These are phyloP conservation scores for Stenichneumon culpator DNA, from an alignment of 2,888 invertebrate species.

Conservation along the genomic window DNA sequence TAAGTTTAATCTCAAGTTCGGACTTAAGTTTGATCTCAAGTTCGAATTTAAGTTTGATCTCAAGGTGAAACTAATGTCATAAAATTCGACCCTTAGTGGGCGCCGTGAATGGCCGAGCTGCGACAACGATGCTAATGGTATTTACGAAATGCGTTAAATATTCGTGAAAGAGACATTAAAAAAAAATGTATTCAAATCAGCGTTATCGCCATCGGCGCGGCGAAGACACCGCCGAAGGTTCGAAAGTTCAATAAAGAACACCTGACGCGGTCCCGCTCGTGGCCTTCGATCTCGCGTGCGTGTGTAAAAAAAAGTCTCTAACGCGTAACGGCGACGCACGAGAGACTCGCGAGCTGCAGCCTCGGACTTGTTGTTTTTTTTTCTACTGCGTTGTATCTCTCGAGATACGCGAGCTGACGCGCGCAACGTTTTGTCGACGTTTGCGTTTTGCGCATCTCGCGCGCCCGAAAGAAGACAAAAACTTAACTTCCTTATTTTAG, in stretches of 20 bases:
- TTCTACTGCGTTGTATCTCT: not conserved
- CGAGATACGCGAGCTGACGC: not conserved
- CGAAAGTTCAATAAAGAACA: not conserved
- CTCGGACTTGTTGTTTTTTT: not conserved
- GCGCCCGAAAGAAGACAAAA: not conserved
- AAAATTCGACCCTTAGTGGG: too few relatives aligned
- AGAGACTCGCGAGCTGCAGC: not conserved
- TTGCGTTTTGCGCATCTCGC: not conserved
- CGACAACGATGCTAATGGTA: too few relatives aligned
- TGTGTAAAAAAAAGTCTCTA: not conserved
- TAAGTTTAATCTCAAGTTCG: too few relatives aligned
- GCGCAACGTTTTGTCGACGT: not conserved
- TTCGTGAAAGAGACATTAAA: too few relatives aligned
- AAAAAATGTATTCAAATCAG: too few relatives aligned
- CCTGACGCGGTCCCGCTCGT: not conserved
- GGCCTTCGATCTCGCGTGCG: conserved; percentile 1
- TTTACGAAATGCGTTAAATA: too few relatives aligned
- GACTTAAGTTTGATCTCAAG: too few relatives aligned
- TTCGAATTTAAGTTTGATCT: too few relatives aligned
- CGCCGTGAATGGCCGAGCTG: too few relatives aligned
- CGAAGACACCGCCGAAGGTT: not conserved
- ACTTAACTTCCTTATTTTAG: not conserved
- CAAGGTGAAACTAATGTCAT: too few relatives aligned
- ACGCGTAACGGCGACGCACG: conserved; percentile 3
- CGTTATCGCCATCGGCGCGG: too few relatives aligned